Evolutionary conservation across 2,888 invertebrate genomes (phyloP).

Genomic region (Campaea margaritaria): DNA sequence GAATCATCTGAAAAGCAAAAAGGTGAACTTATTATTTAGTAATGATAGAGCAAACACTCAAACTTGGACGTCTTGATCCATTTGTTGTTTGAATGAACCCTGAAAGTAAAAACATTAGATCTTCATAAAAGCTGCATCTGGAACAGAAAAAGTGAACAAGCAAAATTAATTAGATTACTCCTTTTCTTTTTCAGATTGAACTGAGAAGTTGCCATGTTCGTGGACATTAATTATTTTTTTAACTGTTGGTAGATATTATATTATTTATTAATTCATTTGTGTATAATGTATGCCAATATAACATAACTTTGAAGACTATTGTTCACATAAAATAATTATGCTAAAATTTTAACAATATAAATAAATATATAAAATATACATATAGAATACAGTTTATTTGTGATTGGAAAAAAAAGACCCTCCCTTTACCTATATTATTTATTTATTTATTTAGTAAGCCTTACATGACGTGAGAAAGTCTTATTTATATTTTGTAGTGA

Average conservation of each 20-base stretch:
- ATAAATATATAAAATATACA: conserved; percentile 48
- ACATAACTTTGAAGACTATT: conserved; percentile 27
- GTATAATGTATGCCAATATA: conserved; percentile 53
- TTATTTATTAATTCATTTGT: conserved; percentile 33
- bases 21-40: conserved; percentile 74
- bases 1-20: conserved; percentile 84
- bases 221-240: conserved; percentile 47
- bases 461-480: conserved; percentile 54
- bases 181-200: conserved; percentile 75
- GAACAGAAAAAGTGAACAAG: conserved; percentile 80
- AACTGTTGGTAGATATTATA: conserved; percentile 31
- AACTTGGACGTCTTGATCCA: conserved; percentile 60
- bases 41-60: conserved; percentile 72
- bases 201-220: conserved; percentile 56
- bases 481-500: conserved; percentile 39
- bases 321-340: conserved; percentile 45
- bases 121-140: conserved; percentile 75
- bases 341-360: conserved; percentile 50
- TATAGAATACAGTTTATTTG: conserved; percentile 36
- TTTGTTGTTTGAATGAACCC: conserved; percentile 67
- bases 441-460: conserved; percentile 69
- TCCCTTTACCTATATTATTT: conserved; percentile 64
- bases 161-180: conserved; percentile 65
- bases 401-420: conserved; percentile 69
- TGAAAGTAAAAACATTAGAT: conserved; percentile 72